Base-by-base conservation (phyloP, 2,888 invertebrate species). In the Cynaeus angustus region DNA sequence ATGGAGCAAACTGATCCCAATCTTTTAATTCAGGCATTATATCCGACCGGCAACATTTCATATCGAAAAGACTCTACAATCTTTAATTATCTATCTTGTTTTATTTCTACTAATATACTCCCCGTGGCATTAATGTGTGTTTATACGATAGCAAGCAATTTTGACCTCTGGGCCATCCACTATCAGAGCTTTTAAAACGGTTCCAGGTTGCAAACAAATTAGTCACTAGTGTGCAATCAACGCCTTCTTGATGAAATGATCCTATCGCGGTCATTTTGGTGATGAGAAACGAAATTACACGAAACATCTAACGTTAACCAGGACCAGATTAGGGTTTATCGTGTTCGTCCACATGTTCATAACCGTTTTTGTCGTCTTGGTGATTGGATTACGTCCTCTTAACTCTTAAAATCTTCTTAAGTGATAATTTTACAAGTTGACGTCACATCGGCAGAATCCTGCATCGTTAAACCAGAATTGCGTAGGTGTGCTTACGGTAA, bases 391-490 rank as follows among this genome's bases (percentile, higher is more conserved):
- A 21, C 21, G 21, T 21, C 21, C 4, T 21, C 21, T 21, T 21
- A 21, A 21, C 21, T 21, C 21, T 1, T 3, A 21, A 21, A 21
- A 21, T 21, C 21, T 1, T 21, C 21, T 21, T n/a, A n/a, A n/a
- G n/a, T n/a, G n/a, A n/a, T n/a, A n/a, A n/a, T n/a, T n/a, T n/a
- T 21, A 21, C 21, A 21, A 21, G 21, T 21, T n/a, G 21, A 21
- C 21, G 21, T 21, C 21, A 21, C 4, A n/a, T n/a, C n/a, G n/a
- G 28, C 28, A 7, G 28, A 7, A 28, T 28, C 28, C 28, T 75
- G 74, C 75, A 74, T 75, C 73, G 73, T 76, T 74, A 76, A 74
- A 76, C 71, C 66, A 52, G 43, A 62, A 66, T 71, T 75, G 66
- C 72, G 72, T 71, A 52, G 62, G 62, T 41, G 62, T 38, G 28